Evolutionary conservation across 1,140 invertebrate species (phyloP).

Genomic region (Rhizoglyphus robini): DNA sequence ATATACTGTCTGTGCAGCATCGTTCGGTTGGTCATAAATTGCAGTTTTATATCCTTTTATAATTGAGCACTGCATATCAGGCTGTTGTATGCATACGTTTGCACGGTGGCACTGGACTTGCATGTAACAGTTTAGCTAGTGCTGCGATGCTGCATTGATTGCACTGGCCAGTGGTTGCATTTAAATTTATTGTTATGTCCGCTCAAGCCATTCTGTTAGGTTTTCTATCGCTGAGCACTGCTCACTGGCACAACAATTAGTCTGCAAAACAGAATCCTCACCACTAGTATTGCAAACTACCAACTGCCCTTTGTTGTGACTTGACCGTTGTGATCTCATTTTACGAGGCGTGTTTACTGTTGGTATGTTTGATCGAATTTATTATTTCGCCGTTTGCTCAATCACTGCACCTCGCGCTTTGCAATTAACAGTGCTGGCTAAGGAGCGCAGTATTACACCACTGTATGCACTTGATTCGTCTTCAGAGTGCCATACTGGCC

Average conservation of each 20-base stretch:
- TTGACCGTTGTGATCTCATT: neutral
- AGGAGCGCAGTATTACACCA: too few species aligned
- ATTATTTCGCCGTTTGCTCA: neutral
- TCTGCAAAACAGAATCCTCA: neutral
- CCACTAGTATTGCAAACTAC: neutral
- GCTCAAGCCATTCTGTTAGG: neutral
- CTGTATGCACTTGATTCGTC: too few species aligned
- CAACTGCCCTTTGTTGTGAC: neutral
- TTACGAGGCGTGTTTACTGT: neutral
- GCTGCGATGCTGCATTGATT: neutral
- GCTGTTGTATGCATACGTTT: neutral
- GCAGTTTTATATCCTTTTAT: neutral
- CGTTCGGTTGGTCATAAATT: constrained; percentile 1
- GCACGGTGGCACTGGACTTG: neutral
- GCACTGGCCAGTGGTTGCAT: neutral
- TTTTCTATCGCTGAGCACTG: too few species aligned
- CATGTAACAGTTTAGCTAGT: neutral
- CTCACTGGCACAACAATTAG: constrained; percentile 5
- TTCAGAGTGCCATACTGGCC: neutral
- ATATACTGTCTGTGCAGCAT: neutral
- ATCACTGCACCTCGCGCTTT: neutral
- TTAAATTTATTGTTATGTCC: constrained; percentile 9
- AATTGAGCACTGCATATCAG: neutral
- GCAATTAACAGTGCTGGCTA: neutral
- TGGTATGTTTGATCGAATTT: neutral